Evolutionary conservation across 2,797 vertebrate genomes (phyloP).

Genomic region (Parauchenoglanis punctatus): DNA sequence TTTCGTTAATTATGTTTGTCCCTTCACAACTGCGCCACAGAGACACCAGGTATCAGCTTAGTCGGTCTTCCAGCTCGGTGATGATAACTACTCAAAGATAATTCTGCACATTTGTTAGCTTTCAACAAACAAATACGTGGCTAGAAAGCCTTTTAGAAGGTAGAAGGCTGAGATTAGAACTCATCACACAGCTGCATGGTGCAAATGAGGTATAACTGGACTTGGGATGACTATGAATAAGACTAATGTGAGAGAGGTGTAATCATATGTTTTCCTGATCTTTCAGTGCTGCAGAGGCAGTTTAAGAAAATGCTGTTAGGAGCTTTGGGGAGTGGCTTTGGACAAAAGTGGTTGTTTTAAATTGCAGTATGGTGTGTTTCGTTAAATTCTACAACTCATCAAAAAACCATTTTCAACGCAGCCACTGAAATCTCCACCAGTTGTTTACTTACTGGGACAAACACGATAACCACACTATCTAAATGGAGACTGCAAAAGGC

Average conservation of each 20-base stretch:
- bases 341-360: conserved; percentile 40
- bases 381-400: conserved; percentile 43
- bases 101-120: conserved; percentile 50
- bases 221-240: conserved; percentile 26
- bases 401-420: conserved; percentile 36
- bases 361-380: conserved; percentile 31
- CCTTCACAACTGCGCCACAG: conserved; percentile 22
- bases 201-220: conserved; percentile 29
- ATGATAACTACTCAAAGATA: conserved; percentile 36
- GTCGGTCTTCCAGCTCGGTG: conserved; percentile 33
- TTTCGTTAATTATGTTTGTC: neutral
- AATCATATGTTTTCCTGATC: conserved; percentile 32
- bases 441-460: conserved; percentile 54
- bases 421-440: conserved; percentile 38
- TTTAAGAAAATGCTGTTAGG: conserved; percentile 33
- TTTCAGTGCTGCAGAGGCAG: conserved; percentile 11
- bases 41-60: conserved; percentile 34
- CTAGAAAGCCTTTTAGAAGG: neutral
- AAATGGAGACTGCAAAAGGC: conserved; percentile 40
- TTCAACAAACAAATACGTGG: conserved; percentile 16
- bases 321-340: conserved; percentile 22
- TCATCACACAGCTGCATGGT: neutral
- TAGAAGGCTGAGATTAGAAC: neutral
- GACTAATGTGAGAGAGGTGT: conserved; percentile 13
- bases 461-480: conserved; percentile 44